Base-by-base conservation (phyloP, 2,888 invertebrate genomes). In the Andricus curvator region DNA sequence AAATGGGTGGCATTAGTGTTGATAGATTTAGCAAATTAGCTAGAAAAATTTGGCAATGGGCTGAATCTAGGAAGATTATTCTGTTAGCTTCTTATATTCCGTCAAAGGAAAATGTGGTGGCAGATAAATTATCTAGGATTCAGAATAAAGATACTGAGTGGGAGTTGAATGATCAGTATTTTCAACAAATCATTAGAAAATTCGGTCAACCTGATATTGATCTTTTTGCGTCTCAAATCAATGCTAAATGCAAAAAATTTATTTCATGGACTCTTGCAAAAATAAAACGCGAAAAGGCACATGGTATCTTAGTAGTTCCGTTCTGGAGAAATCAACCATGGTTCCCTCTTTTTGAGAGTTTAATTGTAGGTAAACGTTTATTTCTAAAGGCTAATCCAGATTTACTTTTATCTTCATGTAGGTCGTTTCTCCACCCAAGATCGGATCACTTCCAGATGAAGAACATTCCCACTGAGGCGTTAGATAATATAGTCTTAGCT, bases 281-380 rank as follows among this genome's bases (percentile, higher is more conserved):
- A 37, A 77, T 80, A 15, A 80, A 64, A 62, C 17, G 44, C 25
- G 77, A 80, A 15, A 48, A 77, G 17, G 77, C 77, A 6, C 22
- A 44, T 4, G 80, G 80, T 25, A 77, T 77, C 4, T n/a, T 77
- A 25, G 70, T 77, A 6, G 70, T 77, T 41, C 68, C 80, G 17
- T 51, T 56, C 33, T 77, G 70, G 80, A 13, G 13, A 64, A 64
- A 56, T 68, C 22, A 77, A 68, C 62, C 66, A 48, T 79, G 70
- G 70, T 79, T 41, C 11, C 79, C 62, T 22, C 37, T 79, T 5
- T 74, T 64, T 64, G 29, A 15, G 64, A 29, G 25, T 15, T 29
- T 29, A 64, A 29, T 64, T 29, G 22, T 64, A 11, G 64, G 29
- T 78, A 51, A 81, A 64, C 64, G 62, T 41, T 80, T 64, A 29